Percentiles rank a stretch among this genome's conserved stretches.
Conservation (phyloP, 2,797 vertebrate species). For the Agapornis canus region DNA sequence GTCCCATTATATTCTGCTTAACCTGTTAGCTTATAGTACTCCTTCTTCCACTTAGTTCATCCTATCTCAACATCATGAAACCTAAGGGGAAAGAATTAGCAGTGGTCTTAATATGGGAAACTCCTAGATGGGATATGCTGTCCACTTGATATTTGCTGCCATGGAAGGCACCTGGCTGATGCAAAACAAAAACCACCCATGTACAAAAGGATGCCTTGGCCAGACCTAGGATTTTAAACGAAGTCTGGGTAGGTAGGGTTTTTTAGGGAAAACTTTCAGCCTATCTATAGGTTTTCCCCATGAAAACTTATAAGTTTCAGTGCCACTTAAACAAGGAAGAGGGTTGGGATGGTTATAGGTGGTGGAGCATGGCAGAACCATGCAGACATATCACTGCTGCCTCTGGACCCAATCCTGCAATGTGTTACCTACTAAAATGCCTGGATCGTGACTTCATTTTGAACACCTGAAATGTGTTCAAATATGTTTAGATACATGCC, state of each 20-base stretch:
- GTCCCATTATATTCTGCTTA: background rate
- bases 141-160: background rate
- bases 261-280: background rate
- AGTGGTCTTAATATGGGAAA: background rate
- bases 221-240: background rate
- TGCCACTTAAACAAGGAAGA: rapidly evolving
- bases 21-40: background rate
- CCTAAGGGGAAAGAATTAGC: background rate
- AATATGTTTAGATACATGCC: background rate
- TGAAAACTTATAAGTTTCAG: rapidly evolving
- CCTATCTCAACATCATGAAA: background rate
- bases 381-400: too few relatives aligned
- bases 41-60: background rate
- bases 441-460: rapidly evolving
- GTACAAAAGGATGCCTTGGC: background rate
- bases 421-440: rapidly evolving
- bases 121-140: background rate
- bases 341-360: background rate
- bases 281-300: rapidly evolving
- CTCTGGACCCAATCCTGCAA: background rate
- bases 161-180: background rate
- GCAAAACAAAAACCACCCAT: background rate
- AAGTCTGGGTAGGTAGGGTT: rapidly evolving
- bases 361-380: rapidly evolving
- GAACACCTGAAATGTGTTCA: background rate